Evolutionary conservation across 2,888 invertebrate genomes (phyloP).

Genomic region (Caenorhabditis plicata): DNA sequence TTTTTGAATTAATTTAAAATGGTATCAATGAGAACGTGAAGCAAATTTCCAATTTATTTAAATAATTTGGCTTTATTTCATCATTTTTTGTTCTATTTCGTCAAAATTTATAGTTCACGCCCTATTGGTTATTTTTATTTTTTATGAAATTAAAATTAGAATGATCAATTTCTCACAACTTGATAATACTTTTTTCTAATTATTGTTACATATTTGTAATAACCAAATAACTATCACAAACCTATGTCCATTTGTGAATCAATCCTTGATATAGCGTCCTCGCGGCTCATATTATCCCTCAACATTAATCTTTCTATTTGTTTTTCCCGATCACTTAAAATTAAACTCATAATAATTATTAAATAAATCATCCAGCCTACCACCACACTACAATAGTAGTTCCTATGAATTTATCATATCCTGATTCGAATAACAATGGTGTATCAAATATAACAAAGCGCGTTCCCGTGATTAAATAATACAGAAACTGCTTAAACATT

Average conservation of each 20-base stretch:
- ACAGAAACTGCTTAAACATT: conserved; percentile 48
- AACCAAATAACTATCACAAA: too few species aligned
- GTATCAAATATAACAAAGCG: conserved; percentile 49
- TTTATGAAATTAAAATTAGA: too few species aligned
- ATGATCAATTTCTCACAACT: too few species aligned
- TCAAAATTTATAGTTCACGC: too few species aligned
- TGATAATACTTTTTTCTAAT: too few species aligned
- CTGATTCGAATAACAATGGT: conserved; percentile 58
- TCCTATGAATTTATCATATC: conserved; percentile 47
- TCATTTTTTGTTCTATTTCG: too few species aligned
- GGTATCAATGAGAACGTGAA: too few species aligned
- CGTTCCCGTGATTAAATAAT: conserved; percentile 39
- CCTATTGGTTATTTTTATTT: too few species aligned
- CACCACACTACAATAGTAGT: conserved; percentile 59
- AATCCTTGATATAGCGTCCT: conserved; percentile 51
- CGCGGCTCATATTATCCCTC: conserved; percentile 47
- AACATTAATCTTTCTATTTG: conserved; percentile 53
- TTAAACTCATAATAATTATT: neutral
- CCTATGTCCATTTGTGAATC: conserved; percentile 53
- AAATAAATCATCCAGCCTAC: conserved; percentile 12
- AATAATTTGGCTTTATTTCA: too few species aligned
- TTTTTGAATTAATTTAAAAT: too few species aligned
- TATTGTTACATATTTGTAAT: too few species aligned
- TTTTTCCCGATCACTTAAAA: conserved; percentile 46
- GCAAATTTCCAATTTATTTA: too few species aligned